Evolutionary conservation across 1,140 invertebrate species (phyloP).

Genomic region (Drosophila kikkawai): DNA sequence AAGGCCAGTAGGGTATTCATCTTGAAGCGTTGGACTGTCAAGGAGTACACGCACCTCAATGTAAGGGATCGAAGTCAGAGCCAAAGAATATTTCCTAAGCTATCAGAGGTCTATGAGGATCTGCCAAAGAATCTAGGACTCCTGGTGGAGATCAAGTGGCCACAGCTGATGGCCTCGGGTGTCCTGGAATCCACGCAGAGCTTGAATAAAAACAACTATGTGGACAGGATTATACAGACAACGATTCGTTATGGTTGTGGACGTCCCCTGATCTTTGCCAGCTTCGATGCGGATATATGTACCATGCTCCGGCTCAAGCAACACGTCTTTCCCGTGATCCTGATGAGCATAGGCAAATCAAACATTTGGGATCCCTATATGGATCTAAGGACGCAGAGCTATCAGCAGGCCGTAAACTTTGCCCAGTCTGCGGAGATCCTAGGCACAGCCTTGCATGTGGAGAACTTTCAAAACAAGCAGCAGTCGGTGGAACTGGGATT

Average conservation of each 20-base stretch:
- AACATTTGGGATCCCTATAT: slow-evolving; percentile 92
- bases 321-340: slow-evolving; percentile 96
- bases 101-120: slow-evolving; percentile 90
- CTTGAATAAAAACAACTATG: slow-evolving; percentile 94
- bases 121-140: slow-evolving; percentile 94
- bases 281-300: slow-evolving; percentile 97
- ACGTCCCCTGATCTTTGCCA: slow-evolving; percentile 95
- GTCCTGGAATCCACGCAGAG: slow-evolving; percentile 93
- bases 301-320: slow-evolving; percentile 96
- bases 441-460: slow-evolving; percentile 95
- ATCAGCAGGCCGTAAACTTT: slow-evolving; percentile 91
- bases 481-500: slow-evolving; percentile 91
- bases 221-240: slow-evolving; percentile 91
- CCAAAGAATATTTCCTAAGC: slow-evolving; percentile 95
- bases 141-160: slow-evolving; percentile 98
- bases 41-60: slow-evolving; percentile 69
- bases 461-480: slow-evolving; percentile 89
- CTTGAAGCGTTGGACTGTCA: slow-evolving; percentile 49
- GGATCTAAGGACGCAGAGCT: slow-evolving; percentile 92
- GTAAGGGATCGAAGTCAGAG: slow-evolving; percentile 86
- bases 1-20: slow-evolving; percentile 89
- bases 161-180: slow-evolving; percentile 93
- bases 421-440: slow-evolving; percentile 91
- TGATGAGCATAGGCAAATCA: slow-evolving; percentile 94
- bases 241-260: slow-evolving; percentile 90